Conservation (phyloP, 2,113 vertebrate species). For the Pongo pygmaeus region DNA sequence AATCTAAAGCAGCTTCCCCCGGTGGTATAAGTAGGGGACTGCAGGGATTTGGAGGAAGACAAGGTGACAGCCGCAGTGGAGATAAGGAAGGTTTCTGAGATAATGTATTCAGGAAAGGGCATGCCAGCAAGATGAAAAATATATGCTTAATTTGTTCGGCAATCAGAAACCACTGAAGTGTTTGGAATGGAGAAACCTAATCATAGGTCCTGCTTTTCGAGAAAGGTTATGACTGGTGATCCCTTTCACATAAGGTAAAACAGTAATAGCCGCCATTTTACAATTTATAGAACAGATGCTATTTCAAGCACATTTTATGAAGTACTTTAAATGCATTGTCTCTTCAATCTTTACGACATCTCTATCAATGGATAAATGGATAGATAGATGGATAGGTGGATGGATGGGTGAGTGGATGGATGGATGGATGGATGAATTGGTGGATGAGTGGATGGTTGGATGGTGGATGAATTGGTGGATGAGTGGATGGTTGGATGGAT, state of each 20-base stretch:
- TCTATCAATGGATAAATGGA: neutral
- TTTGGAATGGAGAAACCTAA: neutral
- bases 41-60: neutral
- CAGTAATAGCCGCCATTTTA: neutral
- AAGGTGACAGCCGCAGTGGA: neutral
- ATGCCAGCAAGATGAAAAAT: neutral
- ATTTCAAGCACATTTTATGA: neutral
- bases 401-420: neutral
- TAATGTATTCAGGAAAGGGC: neutral
- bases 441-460: neutral
- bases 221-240: neutral
- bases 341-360: neutral
- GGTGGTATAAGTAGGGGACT: rapidly evolving
- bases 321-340: neutral
- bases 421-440: no score
- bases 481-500: neutral
- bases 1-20: neutral
- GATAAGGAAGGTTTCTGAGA: neutral
- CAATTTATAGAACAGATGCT: neutral
- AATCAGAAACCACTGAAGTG: neutral
- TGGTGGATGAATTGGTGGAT: neutral
- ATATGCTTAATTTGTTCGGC: neutral
- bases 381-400: neutral
- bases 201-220: neutral
- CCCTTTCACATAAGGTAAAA: neutral